Evolutionary conservation across 2,113 vertebrate species (phyloP), one percentile per base, ranked within the genome.

Genomic region (Saccopteryx leptura): DNA sequence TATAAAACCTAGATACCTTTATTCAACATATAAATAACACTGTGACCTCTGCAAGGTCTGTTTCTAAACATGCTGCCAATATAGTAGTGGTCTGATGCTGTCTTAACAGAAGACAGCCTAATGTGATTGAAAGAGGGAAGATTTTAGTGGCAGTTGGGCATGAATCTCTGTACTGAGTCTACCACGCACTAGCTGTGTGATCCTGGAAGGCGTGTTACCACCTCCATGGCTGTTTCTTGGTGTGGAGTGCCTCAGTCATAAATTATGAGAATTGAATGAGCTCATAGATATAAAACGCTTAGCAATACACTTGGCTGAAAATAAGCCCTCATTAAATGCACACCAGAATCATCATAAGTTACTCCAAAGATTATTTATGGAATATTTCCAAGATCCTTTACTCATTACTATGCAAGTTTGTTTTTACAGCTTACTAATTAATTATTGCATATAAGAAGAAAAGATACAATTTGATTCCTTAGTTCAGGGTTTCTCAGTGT

Each of bases 341-440:
- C 10, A 61, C 21, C 8, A 83, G 58, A 66, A 56, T 61, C n/a
- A 56, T 69, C 4, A 52, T 54, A 81, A 76, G 72, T 89, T 91
- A 54, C 26, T 81, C 63, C n/a, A 74, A 72, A 23, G 66, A 5
- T 56, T 83, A 63, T 72, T 94, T 48, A 46, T 26, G 82, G 26
- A 78, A 23, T 7, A 48, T 72, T 91, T 96, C n/a, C 0, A 69
- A 71, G 46, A 76, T 14, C 4, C 19, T 71, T 84, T 84, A 78
- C 24, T 83, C n/a, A 12, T 54, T 71, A 61, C 10, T 68, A 23
- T 39, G 3, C 23, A 74, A 60, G 10, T 76, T 7, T 60, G 23
- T 54, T 93, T 94, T 95, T 68, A 74, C 56, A 26, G 21, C 26
- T 81, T 50, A 82, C 26, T 74, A 56, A 61, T 78, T 74, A 56